phyloP scores from a whole-genome alignment of 2,113 vertebrate species.

The Conger conger region DNA sequence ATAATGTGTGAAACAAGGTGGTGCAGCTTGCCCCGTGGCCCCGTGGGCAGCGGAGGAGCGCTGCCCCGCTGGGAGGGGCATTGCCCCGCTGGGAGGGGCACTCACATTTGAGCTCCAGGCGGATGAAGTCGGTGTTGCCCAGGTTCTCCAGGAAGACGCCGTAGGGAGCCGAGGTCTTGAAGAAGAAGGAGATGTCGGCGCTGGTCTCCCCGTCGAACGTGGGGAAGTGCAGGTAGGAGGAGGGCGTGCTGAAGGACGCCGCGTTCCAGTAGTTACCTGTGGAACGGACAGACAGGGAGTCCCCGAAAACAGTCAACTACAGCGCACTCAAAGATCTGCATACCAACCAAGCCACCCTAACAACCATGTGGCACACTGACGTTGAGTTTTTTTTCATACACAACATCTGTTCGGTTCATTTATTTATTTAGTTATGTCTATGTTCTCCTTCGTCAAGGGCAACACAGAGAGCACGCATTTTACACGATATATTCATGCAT shows the following conservation, averaged over 20 bases:
- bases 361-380: too few relatives aligned
- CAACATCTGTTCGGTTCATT: background rate
- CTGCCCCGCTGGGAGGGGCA: too few relatives aligned
- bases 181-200: slow-evolving; percentile 95
- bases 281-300: slow-evolving; percentile 3
- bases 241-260: slow-evolving; percentile 85
- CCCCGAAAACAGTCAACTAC: background rate
- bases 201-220: slow-evolving; percentile 87
- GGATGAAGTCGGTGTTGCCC: slow-evolving; percentile 85
- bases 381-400: background rate
- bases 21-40: too few relatives aligned
- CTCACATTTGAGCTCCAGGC: slow-evolving; percentile 89
- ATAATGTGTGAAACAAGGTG: too few relatives aligned
- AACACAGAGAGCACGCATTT: background rate
- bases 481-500: background rate
- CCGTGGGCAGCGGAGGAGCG: too few relatives aligned
- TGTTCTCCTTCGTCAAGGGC: background rate
- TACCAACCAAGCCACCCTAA: too few relatives aligned
- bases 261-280: slow-evolving; percentile 92
- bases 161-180: slow-evolving; percentile 84
- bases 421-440: too few relatives aligned
- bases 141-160: slow-evolving; percentile 93
- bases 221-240: slow-evolving; percentile 89
- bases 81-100: slow-evolving; percentile 19
- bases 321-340: background rate